phyloP scores from a whole-genome alignment of 2,888 invertebrate genomes.

The Chrysina gloriosa region DNA sequence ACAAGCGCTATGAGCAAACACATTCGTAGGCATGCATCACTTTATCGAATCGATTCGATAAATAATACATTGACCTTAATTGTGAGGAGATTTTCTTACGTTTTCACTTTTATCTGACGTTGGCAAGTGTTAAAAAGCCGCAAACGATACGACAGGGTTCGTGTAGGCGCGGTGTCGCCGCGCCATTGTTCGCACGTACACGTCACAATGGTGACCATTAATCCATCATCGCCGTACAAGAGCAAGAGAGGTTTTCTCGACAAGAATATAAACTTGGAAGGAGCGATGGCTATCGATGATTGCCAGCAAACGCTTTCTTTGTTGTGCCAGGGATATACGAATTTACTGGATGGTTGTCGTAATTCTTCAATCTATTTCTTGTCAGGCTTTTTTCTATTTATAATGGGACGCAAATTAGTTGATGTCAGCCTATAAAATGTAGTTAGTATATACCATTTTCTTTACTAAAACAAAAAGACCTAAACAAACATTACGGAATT shows the following conservation, averaged over 20 bases:
- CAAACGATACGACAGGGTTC: background rate
- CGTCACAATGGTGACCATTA: background rate
- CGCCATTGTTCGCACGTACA: background rate
- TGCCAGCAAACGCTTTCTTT: too few species aligned
- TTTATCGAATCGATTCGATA: background rate
- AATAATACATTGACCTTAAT: constrained; percentile 10
- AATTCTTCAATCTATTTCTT: too few species aligned
- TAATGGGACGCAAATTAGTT: too few species aligned
- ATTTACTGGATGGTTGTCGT: too few species aligned
- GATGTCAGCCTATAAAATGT: too few species aligned
- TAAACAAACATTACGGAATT: too few species aligned
- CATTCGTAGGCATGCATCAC: background rate
- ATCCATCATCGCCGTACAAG: background rate
- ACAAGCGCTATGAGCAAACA: background rate
- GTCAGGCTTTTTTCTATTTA: too few species aligned
- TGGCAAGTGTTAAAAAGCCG: background rate
- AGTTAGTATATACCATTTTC: too few species aligned
- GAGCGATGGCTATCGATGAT: too few species aligned
- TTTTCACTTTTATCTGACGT: constrained; percentile 1
- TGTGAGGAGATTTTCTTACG: constrained; percentile 3
- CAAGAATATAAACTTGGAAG: background rate
- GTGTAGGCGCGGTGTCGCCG: background rate
- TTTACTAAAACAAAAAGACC: too few species aligned
- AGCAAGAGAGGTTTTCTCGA: background rate
- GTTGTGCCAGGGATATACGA: too few species aligned